These are phyloP conservation scores for Rattus rattus DNA, from an alignment of 2,113 vertebrate genomes.

Conservation along the genomic window DNA sequence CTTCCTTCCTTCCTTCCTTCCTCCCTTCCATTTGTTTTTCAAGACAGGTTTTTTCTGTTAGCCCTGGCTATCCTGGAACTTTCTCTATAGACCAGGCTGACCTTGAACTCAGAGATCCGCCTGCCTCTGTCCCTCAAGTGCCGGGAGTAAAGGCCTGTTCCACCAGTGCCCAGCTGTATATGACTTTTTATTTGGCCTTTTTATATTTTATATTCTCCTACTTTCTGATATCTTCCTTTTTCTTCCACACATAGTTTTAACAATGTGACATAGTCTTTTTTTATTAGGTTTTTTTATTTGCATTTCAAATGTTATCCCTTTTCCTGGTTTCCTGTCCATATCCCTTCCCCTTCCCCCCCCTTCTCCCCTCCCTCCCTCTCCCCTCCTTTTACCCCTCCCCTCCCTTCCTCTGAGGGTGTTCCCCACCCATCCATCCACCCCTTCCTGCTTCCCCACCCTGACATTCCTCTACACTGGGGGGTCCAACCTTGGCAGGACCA, in stretches of 20 bases:
- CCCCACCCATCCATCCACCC: too few species aligned
- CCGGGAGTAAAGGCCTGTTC: not conserved
- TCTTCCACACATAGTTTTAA: not conserved
- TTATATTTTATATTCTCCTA: conserved; percentile 39
- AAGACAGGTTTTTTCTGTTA: not conserved
- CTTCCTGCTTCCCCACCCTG: too few species aligned
- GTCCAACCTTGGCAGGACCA: too few species aligned
- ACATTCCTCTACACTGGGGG: too few species aligned
- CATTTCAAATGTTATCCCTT: too few species aligned
- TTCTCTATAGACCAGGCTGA: not conserved
- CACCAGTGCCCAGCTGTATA: not conserved
- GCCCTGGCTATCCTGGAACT: not conserved
- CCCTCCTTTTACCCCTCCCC: too few species aligned
- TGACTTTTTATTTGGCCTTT: not conserved
- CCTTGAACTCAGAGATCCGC: not conserved
- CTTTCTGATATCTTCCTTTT: not conserved
- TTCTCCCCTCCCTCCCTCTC: too few species aligned
- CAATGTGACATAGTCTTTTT: not conserved
- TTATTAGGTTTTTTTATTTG: too few species aligned
- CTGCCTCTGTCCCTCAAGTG: not conserved
- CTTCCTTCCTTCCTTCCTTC: too few species aligned
- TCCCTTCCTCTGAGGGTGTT: too few species aligned
- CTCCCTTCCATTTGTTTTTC: not conserved
- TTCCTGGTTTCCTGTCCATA: too few species aligned
- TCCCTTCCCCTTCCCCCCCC: too few species aligned